Evolutionary conservation across 2,797 vertebrate genomes (phyloP), one percentile per base, ranked within the genome.

Genomic region (Leucoraja ocellata): DNA sequence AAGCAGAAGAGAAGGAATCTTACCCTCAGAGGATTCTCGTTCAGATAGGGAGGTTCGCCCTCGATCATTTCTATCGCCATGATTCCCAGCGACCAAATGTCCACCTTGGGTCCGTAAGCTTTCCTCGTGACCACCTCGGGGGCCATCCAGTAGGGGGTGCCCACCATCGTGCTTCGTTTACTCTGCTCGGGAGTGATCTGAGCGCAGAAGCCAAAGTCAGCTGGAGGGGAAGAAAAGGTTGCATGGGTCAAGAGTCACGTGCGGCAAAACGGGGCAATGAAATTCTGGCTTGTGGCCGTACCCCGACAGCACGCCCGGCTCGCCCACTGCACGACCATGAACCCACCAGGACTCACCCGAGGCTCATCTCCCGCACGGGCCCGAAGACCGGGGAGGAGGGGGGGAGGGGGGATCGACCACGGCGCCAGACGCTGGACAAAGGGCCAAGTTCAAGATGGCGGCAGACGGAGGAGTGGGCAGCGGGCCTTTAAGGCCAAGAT

Each of bases 31-130:
- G 98, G 98, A 91, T 99, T 99, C 94, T 99, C 98, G 0, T 99
- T 99, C 95, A 99, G 97, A 95, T 99, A 99, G 0, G 98, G 98
- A 0, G 98, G 98, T 93, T 99, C 98, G 74, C 98, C 98, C 95
- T 99, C 98, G 0, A 99, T 97, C 98, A 99, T 99, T 95, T 99
- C 98, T 0, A 99, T 99, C 94, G 98, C 98, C 98, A 99, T 99
- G 95, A 99, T 99, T 93, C 98, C 98, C 95, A 99, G 95, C 0
- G 98, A 99, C 98, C 98, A 99, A 96, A 99, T 98, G 95, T 99
- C 98, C 94, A 99, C 98, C 94, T 99, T 99, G 93, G 98, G 98
- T 0, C 98, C 98, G 0, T 99, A 99, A 0, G 98, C 98, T 94
- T 99, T 99, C 10, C 98, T 96, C 0, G 98, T 99, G 94, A 99